phyloP scores from a whole-genome alignment of 2,888 invertebrate species.

The Drosophila tanythrix region DNA sequence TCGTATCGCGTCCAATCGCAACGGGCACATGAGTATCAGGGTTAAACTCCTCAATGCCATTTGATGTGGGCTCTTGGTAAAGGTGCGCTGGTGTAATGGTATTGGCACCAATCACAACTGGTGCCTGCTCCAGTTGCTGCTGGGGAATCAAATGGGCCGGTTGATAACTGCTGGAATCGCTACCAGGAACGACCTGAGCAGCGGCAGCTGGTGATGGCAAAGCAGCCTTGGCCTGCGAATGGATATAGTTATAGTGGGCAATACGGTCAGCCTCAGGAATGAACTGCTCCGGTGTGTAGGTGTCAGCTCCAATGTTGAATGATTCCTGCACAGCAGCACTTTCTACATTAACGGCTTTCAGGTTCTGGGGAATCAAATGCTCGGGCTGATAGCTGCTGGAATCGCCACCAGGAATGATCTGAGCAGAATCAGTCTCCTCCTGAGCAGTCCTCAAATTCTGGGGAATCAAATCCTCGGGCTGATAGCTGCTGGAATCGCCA shows the following conservation, averaged over 20 bases:
- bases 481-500: conserved; percentile 41
- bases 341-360: conserved; percentile 5
- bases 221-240: neutral
- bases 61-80: conserved; percentile 63
- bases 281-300: neutral
- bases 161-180: neutral
- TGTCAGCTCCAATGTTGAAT: conserved; percentile 1
- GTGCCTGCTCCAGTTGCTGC: conserved; percentile 20
- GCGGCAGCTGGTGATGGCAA: neutral
- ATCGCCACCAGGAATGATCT: conserved; percentile 19
- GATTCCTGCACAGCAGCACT: neutral
- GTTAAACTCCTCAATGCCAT: conserved; percentile 70
- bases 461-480: conserved; percentile 29
- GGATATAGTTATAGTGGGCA: conserved; percentile 1
- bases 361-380: conserved; percentile 30
- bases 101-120: conserved; percentile 34
- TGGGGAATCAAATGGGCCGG: neutral
- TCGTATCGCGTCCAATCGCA: conserved; percentile 55
- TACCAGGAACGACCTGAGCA: neutral
- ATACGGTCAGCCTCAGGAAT: neutral
- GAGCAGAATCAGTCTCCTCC: neutral
- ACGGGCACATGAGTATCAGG: conserved; percentile 60
- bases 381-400: conserved; percentile 46
- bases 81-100: conserved; percentile 44
- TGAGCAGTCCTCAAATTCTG: conserved; percentile 6